Conservation (phyloP, 35 echinoderm and acorn worm genomes). For the Holothuria glaberrima region DNA sequence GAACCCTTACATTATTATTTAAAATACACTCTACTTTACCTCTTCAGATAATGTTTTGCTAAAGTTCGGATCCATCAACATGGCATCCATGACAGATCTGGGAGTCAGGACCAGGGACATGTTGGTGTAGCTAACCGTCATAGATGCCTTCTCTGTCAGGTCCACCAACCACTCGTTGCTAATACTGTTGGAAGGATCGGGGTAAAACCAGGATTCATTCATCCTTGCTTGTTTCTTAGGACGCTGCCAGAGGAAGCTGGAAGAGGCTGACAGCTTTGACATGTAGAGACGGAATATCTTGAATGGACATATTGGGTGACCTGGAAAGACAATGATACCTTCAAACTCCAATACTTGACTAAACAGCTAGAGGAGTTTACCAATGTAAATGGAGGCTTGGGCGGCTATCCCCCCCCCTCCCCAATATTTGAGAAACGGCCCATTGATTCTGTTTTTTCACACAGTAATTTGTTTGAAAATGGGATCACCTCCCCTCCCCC, state of each 20-base stretch:
- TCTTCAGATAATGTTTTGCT: slow-evolving; percentile 16
- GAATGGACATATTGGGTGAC: slow-evolving; percentile 49
- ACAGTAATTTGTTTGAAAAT: too few species aligned
- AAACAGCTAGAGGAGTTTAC: too few species aligned
- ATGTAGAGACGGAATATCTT: slow-evolving; percentile 48
- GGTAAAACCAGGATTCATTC: slow-evolving; percentile 17
- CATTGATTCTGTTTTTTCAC: too few species aligned
- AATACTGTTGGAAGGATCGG: slow-evolving; percentile 25
- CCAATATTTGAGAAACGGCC: too few species aligned
- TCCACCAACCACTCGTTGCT: slow-evolving; percentile 42
- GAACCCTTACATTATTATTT: too few species aligned
- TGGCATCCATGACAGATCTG: slow-evolving; percentile 30
- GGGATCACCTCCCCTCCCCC: too few species aligned
- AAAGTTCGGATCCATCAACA: slow-evolving; percentile 4
- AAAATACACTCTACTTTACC: not conserved
- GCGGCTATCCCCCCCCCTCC: too few species aligned
- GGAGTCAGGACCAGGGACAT: slow-evolving; percentile 55
- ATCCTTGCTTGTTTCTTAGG: slow-evolving; percentile 17
- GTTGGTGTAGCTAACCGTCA: slow-evolving; percentile 55
- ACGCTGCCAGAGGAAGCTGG: slow-evolving; percentile 46
- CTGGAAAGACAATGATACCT: not conserved
- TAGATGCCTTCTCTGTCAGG: slow-evolving; percentile 37
- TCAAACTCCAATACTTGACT: too few species aligned
- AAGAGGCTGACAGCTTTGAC: slow-evolving; percentile 43
- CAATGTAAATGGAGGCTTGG: too few species aligned